phyloP scores from a whole-genome alignment of 2,888 invertebrate genomes.

The Brachypterus glaber region DNA sequence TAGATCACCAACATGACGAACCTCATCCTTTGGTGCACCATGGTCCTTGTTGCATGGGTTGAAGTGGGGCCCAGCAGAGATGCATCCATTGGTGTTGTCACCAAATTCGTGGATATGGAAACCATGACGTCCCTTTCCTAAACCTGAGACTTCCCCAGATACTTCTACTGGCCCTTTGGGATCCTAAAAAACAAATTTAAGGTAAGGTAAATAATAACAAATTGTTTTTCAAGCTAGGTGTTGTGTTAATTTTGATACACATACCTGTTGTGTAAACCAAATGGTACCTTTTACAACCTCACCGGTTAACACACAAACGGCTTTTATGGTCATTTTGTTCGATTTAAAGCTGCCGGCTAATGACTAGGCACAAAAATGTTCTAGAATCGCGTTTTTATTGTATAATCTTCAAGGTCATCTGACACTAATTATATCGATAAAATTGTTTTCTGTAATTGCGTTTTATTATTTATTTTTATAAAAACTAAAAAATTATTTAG shows the following conservation, averaged over 20 bases:
- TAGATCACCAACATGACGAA: constrained; percentile 84
- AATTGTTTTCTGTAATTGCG: too few species aligned
- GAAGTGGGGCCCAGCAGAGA: constrained; percentile 90
- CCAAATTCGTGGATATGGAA: constrained; percentile 97
- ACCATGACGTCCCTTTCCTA: constrained; percentile 71
- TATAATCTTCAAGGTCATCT: too few species aligned
- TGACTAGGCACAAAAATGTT: too few species aligned
- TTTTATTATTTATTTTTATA: too few species aligned
- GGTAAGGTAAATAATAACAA: too few species aligned
- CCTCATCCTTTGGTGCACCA: constrained; percentile 63
- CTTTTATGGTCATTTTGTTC: constrained; percentile 58
- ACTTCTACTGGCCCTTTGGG: constrained; percentile 60
- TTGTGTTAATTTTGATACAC: too few species aligned
- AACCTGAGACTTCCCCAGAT: constrained; percentile 72
- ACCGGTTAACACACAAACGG: constrained; percentile 80
- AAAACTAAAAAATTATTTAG: too few species aligned
- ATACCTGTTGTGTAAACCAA: constrained; percentile 66
- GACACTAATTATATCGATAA: too few species aligned
- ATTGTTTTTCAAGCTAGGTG: too few species aligned
- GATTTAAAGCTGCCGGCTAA: too few species aligned
- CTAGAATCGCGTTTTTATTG: too few species aligned
- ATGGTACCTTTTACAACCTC: constrained; percentile 72
- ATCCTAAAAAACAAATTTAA: constrained; percentile 24
- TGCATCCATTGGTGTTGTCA: constrained; percentile 91
- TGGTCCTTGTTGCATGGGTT: constrained; percentile 77